These are phyloP conservation scores for Pecten maximus DNA, from an alignment of 2,888 invertebrate species.

Conservation along the genomic window DNA sequence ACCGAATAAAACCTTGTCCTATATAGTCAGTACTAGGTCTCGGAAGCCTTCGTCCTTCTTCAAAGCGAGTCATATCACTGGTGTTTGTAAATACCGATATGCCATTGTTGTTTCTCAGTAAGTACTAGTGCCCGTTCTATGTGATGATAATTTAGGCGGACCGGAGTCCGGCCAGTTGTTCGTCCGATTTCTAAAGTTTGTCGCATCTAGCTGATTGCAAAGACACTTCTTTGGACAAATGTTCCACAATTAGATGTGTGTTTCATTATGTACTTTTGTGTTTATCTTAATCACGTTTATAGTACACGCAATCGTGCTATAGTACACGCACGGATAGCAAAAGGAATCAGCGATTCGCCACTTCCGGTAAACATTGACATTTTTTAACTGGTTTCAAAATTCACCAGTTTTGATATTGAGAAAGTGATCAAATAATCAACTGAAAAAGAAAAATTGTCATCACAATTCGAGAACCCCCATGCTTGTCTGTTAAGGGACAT, in stretches of 20 bases:
- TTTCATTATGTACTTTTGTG: neutral
- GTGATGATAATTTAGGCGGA: neutral
- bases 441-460: too few species aligned
- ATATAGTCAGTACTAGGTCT: neutral
- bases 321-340: too few species aligned
- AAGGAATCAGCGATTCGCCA: too few species aligned
- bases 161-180: neutral
- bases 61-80: neutral
- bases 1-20: neutral
- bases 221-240: neutral
- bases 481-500: too few species aligned
- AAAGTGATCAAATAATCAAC: too few species aligned
- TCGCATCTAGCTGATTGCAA: neutral
- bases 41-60: slow-evolving; percentile 12
- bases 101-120: neutral
- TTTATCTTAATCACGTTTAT: neutral
- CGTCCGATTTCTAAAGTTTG: neutral
- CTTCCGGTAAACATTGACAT: too few species aligned
- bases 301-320: too few species aligned
- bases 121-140: neutral
- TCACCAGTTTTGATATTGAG: too few species aligned
- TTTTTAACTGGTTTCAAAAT: too few species aligned
- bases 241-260: neutral
- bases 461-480: too few species aligned
- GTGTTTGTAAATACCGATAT: neutral